Percentiles rank a stretch among this genome's conserved stretches.
phyloP scores from a whole-genome alignment of 2,113 vertebrate genomes.

The Sarotherodon lohbergeri region DNA sequence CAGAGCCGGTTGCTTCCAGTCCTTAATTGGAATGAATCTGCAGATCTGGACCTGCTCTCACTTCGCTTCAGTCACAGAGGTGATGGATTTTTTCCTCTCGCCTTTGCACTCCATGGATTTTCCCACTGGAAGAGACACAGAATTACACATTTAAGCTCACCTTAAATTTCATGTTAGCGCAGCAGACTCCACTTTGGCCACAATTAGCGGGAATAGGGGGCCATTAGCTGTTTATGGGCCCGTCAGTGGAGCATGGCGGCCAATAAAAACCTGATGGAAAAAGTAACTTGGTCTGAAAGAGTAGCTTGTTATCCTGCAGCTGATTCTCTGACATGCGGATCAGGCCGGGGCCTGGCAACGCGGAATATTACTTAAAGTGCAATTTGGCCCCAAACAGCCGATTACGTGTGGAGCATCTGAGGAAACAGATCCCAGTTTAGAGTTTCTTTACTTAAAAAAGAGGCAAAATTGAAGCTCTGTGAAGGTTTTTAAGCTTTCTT shows the following conservation, averaged over 20 bases:
- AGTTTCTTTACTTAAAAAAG: not conserved
- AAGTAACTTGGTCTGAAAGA: not conserved
- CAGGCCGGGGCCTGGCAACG: not conserved
- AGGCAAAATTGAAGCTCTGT: not conserved
- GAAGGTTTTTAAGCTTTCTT: rapidly evolving
- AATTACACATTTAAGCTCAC: not conserved
- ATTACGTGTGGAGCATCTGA: not conserved
- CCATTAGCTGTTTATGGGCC: constrained; percentile 27
- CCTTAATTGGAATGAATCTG: not conserved
- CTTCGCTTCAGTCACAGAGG: not conserved
- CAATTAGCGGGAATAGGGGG: constrained; percentile 5
- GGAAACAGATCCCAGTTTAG: not conserved
- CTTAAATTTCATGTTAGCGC: not conserved
- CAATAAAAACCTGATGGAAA: constrained; percentile 19
- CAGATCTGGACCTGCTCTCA: not conserved
- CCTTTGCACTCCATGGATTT: not conserved
- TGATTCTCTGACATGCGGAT: not conserved
- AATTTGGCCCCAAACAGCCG: not conserved
- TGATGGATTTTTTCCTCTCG: not conserved
- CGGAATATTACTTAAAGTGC: not conserved
- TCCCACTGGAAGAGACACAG: not conserved
- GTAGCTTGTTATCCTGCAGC: not conserved
- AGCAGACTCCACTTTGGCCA: constrained; percentile 6
- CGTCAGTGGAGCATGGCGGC: not conserved
- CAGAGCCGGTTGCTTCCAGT: not conserved